Conservation (phyloP, 2,888 invertebrate genomes). For the Papilio demoleus region DNA sequence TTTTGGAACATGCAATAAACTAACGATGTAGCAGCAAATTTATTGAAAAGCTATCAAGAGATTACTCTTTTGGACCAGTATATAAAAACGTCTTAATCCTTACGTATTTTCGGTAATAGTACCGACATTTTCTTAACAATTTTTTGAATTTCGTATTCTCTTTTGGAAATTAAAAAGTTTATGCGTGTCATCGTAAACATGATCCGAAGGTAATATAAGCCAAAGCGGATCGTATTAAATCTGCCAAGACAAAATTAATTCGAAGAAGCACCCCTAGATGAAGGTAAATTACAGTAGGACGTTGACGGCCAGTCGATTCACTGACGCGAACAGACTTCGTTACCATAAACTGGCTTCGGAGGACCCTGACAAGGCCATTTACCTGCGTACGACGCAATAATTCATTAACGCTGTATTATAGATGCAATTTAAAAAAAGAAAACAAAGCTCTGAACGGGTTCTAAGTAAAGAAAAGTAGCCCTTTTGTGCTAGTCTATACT, state of each 20-base stretch:
- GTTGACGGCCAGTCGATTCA: slow-evolving; percentile 25
- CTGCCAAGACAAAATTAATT: slow-evolving; percentile 12
- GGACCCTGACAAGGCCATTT: slow-evolving; percentile 40
- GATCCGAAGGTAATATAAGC: not conserved
- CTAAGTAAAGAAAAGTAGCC: slow-evolving; percentile 5
- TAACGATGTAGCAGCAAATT: no score
- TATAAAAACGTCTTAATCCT: no score
- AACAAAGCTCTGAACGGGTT: slow-evolving; percentile 7
- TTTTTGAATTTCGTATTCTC: no score
- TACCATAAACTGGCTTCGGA: slow-evolving; percentile 35
- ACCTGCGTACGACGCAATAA: slow-evolving; percentile 35
- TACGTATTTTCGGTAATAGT: no score
- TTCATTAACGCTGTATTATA: slow-evolving; percentile 32
- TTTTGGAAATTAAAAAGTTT: not conserved
- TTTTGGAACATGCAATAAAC: no score
- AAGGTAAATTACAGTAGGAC: slow-evolving; percentile 30
- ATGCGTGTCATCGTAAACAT: not conserved
- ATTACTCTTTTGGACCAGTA: no score
- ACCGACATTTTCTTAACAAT: no score
- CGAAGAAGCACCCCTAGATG: slow-evolving; percentile 24
- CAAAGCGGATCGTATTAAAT: slow-evolving; percentile 7
- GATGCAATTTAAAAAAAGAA: slow-evolving; percentile 17
- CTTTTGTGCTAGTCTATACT: not conserved
- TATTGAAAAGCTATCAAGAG: no score
- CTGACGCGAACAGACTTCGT: slow-evolving; percentile 35